Percentiles rank a stretch among this genome's conserved stretches.
phyloP scores from a whole-genome alignment of 2,888 invertebrate species.

The Cryptophagus acutangulus region DNA sequence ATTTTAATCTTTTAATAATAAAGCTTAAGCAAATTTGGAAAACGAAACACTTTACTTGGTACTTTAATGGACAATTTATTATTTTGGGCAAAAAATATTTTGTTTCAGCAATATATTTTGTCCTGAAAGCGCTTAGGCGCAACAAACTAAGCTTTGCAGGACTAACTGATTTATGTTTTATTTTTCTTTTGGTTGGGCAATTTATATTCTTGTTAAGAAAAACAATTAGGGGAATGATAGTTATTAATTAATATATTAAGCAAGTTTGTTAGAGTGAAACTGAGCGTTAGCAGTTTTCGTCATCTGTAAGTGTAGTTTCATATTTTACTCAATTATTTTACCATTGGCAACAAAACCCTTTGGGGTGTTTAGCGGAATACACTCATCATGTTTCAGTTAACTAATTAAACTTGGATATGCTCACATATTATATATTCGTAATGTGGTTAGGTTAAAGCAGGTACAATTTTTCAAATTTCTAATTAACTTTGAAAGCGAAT shows the following conservation, averaged over 20 bases:
- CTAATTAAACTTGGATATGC: constrained; percentile 7
- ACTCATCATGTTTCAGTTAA: constrained; percentile 7
- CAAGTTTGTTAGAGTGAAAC: constrained; percentile 2
- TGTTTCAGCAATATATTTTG: too few species aligned
- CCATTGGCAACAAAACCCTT: constrained; percentile 8
- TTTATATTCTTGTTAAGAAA: too few species aligned
- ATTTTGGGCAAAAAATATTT: too few species aligned
- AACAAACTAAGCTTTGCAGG: too few species aligned
- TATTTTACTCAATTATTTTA: constrained; percentile 7
- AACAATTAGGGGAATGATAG: not conserved
- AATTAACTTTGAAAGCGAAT: too few species aligned
- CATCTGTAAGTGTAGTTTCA: constrained; percentile 9
- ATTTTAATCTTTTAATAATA: too few species aligned
- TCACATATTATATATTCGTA: not conserved
- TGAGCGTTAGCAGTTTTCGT: constrained; percentile 5
- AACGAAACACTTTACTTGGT: too few species aligned
- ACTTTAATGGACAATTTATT: too few species aligned
- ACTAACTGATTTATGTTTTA: too few species aligned
- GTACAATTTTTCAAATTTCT: not conserved
- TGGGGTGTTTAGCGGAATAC: constrained; percentile 3
- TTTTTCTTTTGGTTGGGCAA: too few species aligned
- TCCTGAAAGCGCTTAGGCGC: too few species aligned
- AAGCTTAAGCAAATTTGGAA: too few species aligned
- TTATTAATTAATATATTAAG: not conserved
- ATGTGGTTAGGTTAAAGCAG: not conserved